Percentiles rank a stretch among this genome's conserved stretches.
These are phyloP conservation scores for Geopemphigus sp. DNA, from an alignment of 1,140 invertebrate genomes.

Conservation along the genomic window DNA sequence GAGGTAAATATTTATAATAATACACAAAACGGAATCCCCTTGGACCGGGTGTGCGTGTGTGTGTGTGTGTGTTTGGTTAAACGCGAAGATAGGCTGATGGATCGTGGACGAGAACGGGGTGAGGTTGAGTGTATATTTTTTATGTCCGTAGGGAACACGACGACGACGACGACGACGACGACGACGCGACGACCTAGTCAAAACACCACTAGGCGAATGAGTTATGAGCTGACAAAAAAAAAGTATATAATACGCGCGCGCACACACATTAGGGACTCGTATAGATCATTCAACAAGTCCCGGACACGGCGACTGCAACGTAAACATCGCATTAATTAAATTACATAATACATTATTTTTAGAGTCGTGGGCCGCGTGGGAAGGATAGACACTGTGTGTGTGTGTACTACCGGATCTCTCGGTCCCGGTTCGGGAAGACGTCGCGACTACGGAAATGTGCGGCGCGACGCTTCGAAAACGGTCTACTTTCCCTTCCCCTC, in stretches of 20 bases:
- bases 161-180: background rate
- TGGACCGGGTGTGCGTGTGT: background rate
- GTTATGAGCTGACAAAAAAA: slow-evolving; percentile 23
- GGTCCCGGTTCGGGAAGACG: background rate
- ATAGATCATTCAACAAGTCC: slow-evolving; percentile 29
- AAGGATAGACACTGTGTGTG: too few species aligned
- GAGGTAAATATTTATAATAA: slow-evolving; percentile 22
- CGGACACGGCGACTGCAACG: background rate
- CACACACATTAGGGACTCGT: background rate
- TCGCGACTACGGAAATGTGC: background rate
- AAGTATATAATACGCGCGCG: too few species aligned
- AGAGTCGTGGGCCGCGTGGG: background rate
- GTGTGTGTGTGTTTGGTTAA: background rate
- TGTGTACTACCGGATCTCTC: background rate
- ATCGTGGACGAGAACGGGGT: background rate
- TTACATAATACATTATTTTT: slow-evolving; percentile 16
- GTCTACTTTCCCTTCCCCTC: background rate
- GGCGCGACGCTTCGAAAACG: background rate
- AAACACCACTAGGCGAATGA: slow-evolving; percentile 15
- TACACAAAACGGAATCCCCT: background rate
- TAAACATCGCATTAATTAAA: slow-evolving; percentile 42
- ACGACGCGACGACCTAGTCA: slow-evolving; percentile 10
- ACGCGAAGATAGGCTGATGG: background rate
- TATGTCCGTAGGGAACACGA: background rate
- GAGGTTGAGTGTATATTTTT: background rate